Conservation (phyloP, 1,140 invertebrate genomes). For the Zaprionus taronus region DNA sequence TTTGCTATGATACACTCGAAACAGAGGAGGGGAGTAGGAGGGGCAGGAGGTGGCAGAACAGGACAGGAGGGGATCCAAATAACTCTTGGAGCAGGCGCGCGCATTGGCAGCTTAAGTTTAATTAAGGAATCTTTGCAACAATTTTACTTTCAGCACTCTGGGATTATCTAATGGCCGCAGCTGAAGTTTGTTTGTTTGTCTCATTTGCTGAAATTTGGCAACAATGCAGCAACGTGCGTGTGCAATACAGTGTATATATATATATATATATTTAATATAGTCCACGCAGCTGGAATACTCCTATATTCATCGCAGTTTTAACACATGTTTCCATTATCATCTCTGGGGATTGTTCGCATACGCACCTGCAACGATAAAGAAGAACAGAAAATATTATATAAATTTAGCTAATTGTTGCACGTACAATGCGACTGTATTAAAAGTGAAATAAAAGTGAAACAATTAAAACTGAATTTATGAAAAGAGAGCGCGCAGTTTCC, state of each 20-base stretch:
- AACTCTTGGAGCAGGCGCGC: conserved; percentile 57
- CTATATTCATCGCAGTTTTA: no score
- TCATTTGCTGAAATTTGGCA: background rate
- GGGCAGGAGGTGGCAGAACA: no score
- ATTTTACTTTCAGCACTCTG: conserved; percentile 38
- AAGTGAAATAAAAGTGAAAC: conserved; percentile 24
- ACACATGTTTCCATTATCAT: background rate
- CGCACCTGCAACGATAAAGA: conserved; percentile 70
- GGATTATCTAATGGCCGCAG: conserved; percentile 16
- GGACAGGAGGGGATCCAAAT: conserved; percentile 24
- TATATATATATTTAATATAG: background rate
- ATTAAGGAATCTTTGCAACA: conserved; percentile 61
- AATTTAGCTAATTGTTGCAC: conserved; percentile 51
- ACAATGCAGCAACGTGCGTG: background rate
- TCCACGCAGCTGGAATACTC: background rate
- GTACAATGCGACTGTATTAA: conserved; percentile 35
- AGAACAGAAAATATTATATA: conserved; percentile 33
- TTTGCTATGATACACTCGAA: conserved; percentile 54
- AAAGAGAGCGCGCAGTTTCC: conserved; percentile 33
- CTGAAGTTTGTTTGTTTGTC: background rate
- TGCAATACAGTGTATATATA: background rate
- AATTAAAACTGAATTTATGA: conserved; percentile 22
- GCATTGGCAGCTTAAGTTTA: conserved; percentile 60
- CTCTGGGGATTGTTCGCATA: conserved; percentile 26
- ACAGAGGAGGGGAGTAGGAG: no score